A percentile compares a stretch with the other conserved stretches of the same genome.
Evolutionary conservation across 2,797 vertebrate genomes (phyloP).

Genomic region (Threskiornis aethiopicus): DNA sequence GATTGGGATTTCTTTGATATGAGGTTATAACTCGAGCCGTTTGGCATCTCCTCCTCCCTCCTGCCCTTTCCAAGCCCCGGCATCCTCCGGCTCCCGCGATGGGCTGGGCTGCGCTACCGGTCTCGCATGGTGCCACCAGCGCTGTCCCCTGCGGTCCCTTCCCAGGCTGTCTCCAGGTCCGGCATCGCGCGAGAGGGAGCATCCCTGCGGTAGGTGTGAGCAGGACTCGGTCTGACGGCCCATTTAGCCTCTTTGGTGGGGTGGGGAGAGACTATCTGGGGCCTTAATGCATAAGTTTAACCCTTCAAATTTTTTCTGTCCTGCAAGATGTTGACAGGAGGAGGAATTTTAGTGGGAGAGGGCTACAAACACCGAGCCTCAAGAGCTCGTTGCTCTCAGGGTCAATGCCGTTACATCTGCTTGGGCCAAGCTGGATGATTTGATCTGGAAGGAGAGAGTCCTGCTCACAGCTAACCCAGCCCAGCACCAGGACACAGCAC

Average conservation of each 20-base stretch:
- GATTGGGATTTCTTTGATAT: not conserved
- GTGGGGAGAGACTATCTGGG: not conserved
- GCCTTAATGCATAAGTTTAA: not conserved
- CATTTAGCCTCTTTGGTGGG: not conserved
- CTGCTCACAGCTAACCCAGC: not conserved
- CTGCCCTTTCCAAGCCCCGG: not conserved
- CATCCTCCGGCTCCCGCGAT: accelerated
- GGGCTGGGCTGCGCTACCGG: not conserved
- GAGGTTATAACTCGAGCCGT: not conserved
- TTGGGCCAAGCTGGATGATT: not conserved
- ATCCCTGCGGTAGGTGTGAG: not conserved
- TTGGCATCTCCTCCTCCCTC: not conserved
- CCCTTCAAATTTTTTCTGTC: not conserved
- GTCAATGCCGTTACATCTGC: not conserved
- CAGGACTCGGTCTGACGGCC: accelerated
- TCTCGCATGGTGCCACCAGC: not conserved
- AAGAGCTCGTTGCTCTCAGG: not conserved
- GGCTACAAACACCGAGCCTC: accelerated
- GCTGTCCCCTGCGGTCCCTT: not conserved
- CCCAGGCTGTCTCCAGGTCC: not conserved
- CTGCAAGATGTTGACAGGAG: not conserved
- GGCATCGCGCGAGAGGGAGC: accelerated
- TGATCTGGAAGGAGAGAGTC: not conserved
- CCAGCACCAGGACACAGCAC: not conserved
- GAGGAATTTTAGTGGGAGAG: not conserved